Evolutionary conservation across 2,888 invertebrate species (phyloP).

Genomic region (Nyleta sp.): DNA sequence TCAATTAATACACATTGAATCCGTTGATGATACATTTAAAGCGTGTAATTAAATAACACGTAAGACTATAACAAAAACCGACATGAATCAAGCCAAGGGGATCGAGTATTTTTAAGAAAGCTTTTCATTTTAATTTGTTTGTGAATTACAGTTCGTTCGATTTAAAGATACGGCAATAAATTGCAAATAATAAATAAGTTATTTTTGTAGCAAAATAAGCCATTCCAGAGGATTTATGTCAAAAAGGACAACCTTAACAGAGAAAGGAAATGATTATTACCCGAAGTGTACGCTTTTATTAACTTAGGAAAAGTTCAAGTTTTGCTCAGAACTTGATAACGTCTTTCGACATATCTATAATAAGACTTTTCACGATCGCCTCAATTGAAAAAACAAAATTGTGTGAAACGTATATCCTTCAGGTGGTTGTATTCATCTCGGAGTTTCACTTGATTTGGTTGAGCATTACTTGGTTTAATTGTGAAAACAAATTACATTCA

Average conservation of each 20-base stretch:
- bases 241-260: constrained; percentile 2
- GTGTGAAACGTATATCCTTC: too few relatives aligned
- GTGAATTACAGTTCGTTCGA: neutral
- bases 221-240: neutral
- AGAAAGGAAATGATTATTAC: neutral
- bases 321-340: constrained; percentile 12
- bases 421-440: neutral
- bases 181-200: constrained; percentile 2
- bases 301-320: constrained; percentile 14
- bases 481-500: constrained; percentile 24
- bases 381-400: neutral
- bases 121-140: constrained; percentile 15
- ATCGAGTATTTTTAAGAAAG: constrained; percentile 7
- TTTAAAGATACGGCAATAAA: constrained; percentile 18
- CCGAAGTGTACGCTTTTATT: constrained; percentile 7
- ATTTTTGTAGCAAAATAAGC: neutral
- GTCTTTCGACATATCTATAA: neutral
- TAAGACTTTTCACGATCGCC: constrained; percentile 1
- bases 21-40: constrained; percentile 14
- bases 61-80: neutral
- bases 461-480: constrained; percentile 8
- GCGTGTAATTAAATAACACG: constrained; percentile 19
- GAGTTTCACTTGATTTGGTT: neutral
- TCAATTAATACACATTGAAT: constrained; percentile 36
- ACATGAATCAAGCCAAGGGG: neutral